Evolutionary conservation across 64 coral and sea anemone species (phyloP).

Genomic region (Hydrozoanthus tunicans): DNA sequence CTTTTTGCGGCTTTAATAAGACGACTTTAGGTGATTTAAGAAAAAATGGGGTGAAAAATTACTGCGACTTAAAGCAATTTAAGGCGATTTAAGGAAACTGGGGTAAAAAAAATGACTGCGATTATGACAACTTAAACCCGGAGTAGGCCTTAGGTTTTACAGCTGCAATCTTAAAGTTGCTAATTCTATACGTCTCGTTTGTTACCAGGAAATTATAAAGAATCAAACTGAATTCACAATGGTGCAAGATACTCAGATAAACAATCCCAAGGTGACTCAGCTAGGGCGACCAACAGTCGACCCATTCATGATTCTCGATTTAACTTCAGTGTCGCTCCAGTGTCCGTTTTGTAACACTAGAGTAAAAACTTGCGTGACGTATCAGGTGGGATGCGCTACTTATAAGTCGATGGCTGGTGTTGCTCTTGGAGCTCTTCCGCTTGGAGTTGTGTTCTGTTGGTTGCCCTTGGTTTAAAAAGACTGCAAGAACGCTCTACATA

Average conservation of each 20-base stretch:
- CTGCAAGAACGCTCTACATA: neutral
- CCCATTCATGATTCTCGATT: neutral
- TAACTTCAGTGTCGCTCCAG: neutral
- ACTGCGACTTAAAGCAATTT: too few relatives aligned
- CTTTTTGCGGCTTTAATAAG: too few relatives aligned
- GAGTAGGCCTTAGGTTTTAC: too few relatives aligned
- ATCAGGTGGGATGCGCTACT: neutral
- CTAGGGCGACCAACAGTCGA: neutral
- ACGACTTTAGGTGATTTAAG: too few relatives aligned
- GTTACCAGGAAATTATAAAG: neutral
- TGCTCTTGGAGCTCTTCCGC: conserved; percentile 3
- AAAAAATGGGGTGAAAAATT: too few relatives aligned
- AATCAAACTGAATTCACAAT: neutral
- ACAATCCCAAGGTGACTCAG: neutral
- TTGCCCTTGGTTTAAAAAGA: neutral
- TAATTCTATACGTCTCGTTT: too few relatives aligned
- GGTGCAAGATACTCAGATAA: neutral
- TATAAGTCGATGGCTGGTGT: conserved; percentile 16
- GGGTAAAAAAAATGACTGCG: too few relatives aligned
- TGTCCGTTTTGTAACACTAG: conserved; percentile 20
- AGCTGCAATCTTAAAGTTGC: too few relatives aligned
- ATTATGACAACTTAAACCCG: too few relatives aligned
- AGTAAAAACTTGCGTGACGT: conserved; percentile 3
- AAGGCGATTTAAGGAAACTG: too few relatives aligned
- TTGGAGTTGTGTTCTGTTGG: conserved; percentile 10